These are phyloP conservation scores for Elysia crispata DNA, from an alignment of 2,888 invertebrate species.

Conservation along the genomic window DNA sequence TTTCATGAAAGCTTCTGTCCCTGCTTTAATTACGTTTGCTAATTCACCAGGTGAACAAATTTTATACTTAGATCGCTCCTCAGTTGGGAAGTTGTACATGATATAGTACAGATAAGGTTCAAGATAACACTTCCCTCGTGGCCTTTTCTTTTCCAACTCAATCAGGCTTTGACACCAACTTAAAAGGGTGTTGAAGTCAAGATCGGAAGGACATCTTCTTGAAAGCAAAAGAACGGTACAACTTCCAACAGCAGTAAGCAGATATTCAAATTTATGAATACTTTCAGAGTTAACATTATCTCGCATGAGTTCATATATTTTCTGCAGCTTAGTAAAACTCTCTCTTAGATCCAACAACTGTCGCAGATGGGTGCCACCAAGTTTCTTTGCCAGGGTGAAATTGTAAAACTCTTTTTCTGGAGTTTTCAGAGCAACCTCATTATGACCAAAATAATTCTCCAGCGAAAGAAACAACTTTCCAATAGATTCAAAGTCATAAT, in stretches of 20 bases:
- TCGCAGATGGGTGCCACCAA: constrained; percentile 53
- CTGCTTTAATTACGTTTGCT: constrained; percentile 52
- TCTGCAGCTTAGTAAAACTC: constrained; percentile 29
- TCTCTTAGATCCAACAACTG: constrained; percentile 49
- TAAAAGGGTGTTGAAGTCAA: constrained; percentile 48
- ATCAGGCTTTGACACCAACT: constrained; percentile 53
- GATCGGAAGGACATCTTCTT: constrained; percentile 12
- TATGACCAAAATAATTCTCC: constrained; percentile 62
- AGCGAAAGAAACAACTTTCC: constrained; percentile 56
- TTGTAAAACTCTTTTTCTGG: constrained; percentile 54
- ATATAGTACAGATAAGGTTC: constrained; percentile 56
- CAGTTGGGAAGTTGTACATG: constrained; percentile 57
- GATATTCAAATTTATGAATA: constrained; percentile 51
- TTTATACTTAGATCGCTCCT: constrained; percentile 31
- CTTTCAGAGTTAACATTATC: constrained; percentile 50
- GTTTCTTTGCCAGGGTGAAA: constrained; percentile 51
- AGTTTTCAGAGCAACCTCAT: constrained; percentile 47
- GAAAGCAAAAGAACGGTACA: constrained; percentile 41
- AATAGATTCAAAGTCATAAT: constrained; percentile 44
- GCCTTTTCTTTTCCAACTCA: constrained; percentile 25
- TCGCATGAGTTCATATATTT: constrained; percentile 37
- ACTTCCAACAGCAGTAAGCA: constrained; percentile 52
- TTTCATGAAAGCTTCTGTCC: constrained; percentile 57
- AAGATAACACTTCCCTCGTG: constrained; percentile 47
- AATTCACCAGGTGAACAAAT: constrained; percentile 49